Evolutionary conservation across 2,797 vertebrate genomes (phyloP), one percentile per base, ranked within the genome.

Genomic region (Halcyon smyrnensis): DNA sequence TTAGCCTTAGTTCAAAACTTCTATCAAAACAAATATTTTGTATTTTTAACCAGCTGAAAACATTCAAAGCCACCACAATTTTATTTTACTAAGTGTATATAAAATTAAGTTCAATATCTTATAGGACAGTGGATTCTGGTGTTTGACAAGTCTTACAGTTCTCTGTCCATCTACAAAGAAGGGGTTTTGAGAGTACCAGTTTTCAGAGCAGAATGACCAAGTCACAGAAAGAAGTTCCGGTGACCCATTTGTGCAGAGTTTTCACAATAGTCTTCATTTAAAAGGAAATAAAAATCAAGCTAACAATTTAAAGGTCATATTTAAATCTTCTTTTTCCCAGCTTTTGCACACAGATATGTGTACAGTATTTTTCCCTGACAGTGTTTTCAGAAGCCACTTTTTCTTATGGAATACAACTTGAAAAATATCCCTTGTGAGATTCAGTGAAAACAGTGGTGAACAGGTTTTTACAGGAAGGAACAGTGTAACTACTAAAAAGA

Each of bases 231-330:
- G 32, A 64, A 78, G 17, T 68, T 75, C 32, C 73, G 90, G 53
- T 5, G 17, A 90, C 41, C 27, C 13, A 84, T 48, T 41, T 60
- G 32, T 54, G 27, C 73, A 84, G 69, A 76, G 62, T 86, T 86
- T 91, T 86, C 87, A 78, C 37, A 93, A 84, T 14, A 88, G 53
- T 57, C 86, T 85, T 84, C 56, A 43, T 89, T 53, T 75, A 62
- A 45, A 87, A 92, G 43, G 51, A 95, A 93, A 84, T 70, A 89
- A 87, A 93, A 93, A 89, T 41, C 56, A 83, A 85, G 25, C 45
- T 69, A 53, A 77, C 87, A 76, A 89, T 82, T 95, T 70, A 76
- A 74, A 67, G 37, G 57, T 89, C 48, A 27, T 77, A 91, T 87
- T 87, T 87, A 82, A 68, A 51, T 50, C 84, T 80, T 85, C 56